Evolutionary conservation across 2,113 vertebrate genomes (phyloP).

Genomic region (Syngnathus scovelli): DNA sequence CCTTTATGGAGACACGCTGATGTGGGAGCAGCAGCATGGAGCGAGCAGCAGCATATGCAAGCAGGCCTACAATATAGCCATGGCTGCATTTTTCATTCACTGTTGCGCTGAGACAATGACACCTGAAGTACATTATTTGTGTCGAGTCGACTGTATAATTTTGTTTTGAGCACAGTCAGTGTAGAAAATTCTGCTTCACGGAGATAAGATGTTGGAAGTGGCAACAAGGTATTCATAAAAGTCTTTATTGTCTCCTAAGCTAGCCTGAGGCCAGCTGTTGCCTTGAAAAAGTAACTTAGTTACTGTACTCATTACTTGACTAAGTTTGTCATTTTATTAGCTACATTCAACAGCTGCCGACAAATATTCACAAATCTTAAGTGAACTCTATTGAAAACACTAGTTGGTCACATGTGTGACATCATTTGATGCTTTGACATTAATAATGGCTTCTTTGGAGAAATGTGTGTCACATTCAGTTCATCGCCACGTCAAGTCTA

Average conservation of each 20-base stretch:
- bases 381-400: neutral
- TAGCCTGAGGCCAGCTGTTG: too few relatives aligned
- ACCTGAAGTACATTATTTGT: too few relatives aligned
- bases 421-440: neutral
- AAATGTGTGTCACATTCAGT: neutral
- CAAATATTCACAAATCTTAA: neutral
- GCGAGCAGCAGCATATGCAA: constrained; percentile 47
- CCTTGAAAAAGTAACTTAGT: too few relatives aligned
- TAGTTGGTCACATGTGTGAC: neutral
- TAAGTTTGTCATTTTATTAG: too few relatives aligned
- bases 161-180: neutral
- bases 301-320: too few relatives aligned
- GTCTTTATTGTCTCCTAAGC: neutral
- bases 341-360: too few relatives aligned
- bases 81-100: constrained; percentile 27
- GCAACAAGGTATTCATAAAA: neutral
- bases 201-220: neutral
- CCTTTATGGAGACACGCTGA: constrained; percentile 41
- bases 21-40: constrained; percentile 39
- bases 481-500: neutral
- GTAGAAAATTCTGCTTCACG: neutral
- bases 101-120: neutral
- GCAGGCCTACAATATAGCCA: constrained; percentile 22
- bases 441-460: neutral
- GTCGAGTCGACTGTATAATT: too few relatives aligned